phyloP scores from a whole-genome alignment of 2,113 vertebrate genomes.

The Ictalurus furcatus region DNA sequence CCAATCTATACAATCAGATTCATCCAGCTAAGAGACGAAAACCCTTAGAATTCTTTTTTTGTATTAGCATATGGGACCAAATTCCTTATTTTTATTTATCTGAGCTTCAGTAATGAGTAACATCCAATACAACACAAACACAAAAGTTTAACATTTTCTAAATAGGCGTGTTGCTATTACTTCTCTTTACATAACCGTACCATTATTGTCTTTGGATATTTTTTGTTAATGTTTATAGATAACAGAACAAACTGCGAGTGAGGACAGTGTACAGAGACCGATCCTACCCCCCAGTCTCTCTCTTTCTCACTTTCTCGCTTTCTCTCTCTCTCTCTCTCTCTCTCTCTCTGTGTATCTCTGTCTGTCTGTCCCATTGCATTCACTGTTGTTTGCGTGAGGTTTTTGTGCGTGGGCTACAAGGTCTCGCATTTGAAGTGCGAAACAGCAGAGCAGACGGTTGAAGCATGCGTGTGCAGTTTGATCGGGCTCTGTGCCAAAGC shows the following conservation, averaged over 20 bases:
- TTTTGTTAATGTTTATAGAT: neutral
- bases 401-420: slow-evolving; percentile 25
- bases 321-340: neutral
- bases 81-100: neutral
- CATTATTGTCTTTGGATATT: neutral
- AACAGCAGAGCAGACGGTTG: slow-evolving; percentile 23
- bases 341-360: neutral
- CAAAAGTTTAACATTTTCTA: neutral
- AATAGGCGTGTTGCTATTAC: neutral
- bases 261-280: slow-evolving; percentile 8
- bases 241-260: neutral
- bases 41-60: neutral
- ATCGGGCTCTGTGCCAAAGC: slow-evolving; percentile 44
- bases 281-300: neutral
- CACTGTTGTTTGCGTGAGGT: slow-evolving; percentile 21
- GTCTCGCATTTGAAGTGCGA: slow-evolving; percentile 47
- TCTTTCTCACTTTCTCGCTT: neutral
- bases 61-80: neutral
- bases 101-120: neutral
- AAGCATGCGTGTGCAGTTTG: slow-evolving; percentile 48
- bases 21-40: neutral
- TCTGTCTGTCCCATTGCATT: neutral
- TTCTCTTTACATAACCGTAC: neutral
- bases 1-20: neutral
- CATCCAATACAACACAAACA: neutral